Evolutionary conservation across 2,888 invertebrate genomes (phyloP).

Genomic region (Drosophila incognita): DNA sequence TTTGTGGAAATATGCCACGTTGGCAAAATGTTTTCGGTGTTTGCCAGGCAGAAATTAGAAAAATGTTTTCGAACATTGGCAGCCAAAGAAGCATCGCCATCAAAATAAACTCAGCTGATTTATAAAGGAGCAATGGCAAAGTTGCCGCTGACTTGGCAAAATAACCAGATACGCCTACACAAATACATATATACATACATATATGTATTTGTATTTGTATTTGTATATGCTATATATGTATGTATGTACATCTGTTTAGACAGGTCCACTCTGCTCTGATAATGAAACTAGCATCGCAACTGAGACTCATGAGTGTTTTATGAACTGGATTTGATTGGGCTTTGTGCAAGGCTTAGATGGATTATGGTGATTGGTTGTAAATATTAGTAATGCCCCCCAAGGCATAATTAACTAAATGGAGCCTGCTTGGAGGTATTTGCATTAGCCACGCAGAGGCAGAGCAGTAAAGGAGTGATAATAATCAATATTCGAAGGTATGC

Average conservation of each 20-base stretch:
- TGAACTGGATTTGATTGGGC: slow-evolving; percentile 64
- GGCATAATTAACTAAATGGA: slow-evolving; percentile 15
- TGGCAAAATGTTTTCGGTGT: slow-evolving; percentile 68
- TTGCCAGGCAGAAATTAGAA: slow-evolving; percentile 69
- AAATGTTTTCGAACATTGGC: slow-evolving; percentile 68
- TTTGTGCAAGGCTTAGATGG: slow-evolving; percentile 48
- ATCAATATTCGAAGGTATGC: background rate
- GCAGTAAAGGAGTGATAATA: background rate
- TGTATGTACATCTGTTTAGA: slow-evolving; percentile 5
- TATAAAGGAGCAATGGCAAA: slow-evolving; percentile 57
- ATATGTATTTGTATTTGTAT: background rate
- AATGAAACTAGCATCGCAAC: slow-evolving; percentile 22
- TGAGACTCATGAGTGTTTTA: slow-evolving; percentile 86
- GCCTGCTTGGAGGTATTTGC: slow-evolving; percentile 1
- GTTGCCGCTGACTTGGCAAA: slow-evolving; percentile 56
- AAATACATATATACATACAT: background rate
- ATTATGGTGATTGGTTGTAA: slow-evolving; percentile 60
- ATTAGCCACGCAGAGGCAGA: background rate
- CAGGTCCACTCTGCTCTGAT: slow-evolving; percentile 28
- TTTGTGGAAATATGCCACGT: slow-evolving; percentile 52
- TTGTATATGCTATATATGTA: background rate
- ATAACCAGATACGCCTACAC: slow-evolving; percentile 17
- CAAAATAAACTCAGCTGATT: slow-evolving; percentile 75
- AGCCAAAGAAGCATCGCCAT: slow-evolving; percentile 48
- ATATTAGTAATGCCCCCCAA: slow-evolving; percentile 12